Base-by-base conservation (phyloP, 2,888 invertebrate species). In the Colletes collaris region DNA sequence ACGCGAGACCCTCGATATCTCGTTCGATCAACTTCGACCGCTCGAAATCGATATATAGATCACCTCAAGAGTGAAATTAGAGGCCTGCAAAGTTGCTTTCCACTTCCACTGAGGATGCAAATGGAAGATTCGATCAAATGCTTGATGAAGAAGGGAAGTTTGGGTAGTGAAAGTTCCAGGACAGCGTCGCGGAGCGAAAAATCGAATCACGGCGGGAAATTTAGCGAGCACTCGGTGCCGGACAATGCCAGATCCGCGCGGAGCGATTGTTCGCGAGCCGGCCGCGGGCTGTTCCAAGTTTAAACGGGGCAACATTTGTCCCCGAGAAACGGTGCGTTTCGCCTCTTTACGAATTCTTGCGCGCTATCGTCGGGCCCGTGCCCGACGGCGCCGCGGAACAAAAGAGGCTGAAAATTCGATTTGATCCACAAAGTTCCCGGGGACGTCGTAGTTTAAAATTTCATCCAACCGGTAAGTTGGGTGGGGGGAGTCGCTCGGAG, bases 401-500 rank as follows among this genome's bases (percentile, higher is more conserved):
- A 85, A 16, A 82, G 62, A 50, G 50, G 58, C 5, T 46, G 64
- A 50, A 81, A 76, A 85, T 83, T 83, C 71, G 63, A 76, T 83
- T 76, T 60, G 68, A 83, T 81, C 73, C 77, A 52, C 65, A 76
- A 80, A 80, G 80, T 84, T 85, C 64, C 7, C 77, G 59, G 27
- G 27, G 67, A 65, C 67, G 73, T 73, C 62, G 67, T 56, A 62
- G 75, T 73, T 85, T 83, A 80, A 85, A 85, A 85, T 85, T 85
- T 85, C 70, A 81, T 80, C 46, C 44, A 27, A 27, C 64, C 16
- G 13, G 44, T 7, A 40, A 40, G 16, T 4, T 13, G n/a, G n/a
- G 13, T 16, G 63, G 27, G 52, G 44, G 67, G 74, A 53, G 73
- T 40, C 63, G 65, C 62, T 40, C 67, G 58, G 56, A 66, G 79